Evolutionary conservation across 2,113 vertebrate genomes (phyloP), one percentile per base, ranked within the genome.

Genomic region (Saccopteryx bilineata): DNA sequence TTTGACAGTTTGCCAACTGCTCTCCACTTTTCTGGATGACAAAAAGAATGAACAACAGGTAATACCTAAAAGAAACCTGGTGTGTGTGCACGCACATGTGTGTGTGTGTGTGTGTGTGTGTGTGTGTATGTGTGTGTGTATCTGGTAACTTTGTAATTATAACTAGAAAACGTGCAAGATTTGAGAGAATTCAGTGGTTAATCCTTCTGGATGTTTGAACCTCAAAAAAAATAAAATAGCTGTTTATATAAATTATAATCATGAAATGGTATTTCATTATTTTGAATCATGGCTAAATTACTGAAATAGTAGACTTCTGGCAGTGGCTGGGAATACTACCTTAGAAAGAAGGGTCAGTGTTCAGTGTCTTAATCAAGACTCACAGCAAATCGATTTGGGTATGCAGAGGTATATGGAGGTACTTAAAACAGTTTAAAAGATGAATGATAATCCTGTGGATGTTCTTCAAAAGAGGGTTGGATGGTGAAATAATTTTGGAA

Each of bases 401-500:
- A 56, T 65, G 8, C 50, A 91, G 39, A 79, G 54, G 46, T 18
- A 31, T 63, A 8, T 33, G 23, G 28, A 94, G 23, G 5, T 82
- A 78, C 31, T 92, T 66, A 66, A 0, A 81, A 52, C 13, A 23
- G 31, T 28, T 93, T 85, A 23, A 31, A 54, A 93, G 14, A 85
- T 66, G 68, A 76, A 78, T 86, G 39, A 6, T 89, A 72, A 74
- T 71, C 54, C 17, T 82, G 26, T 33, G 46, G 46, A 11, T 63
- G 9, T 10, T 90, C 72, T 97, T 96, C 46, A 82, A 83, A 87
- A 95, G 8, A 78, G 7, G 7, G 19, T 72, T 83, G 26, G 11
- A 63, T 95, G n/a, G 93, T 96, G 60, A 90, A 65, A 74, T 90
- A 92, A 87, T 85, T 69, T 87, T 63, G 39, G 7, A 95, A 91